A percentile compares a stretch with the other conserved stretches of the same genome.
phyloP scores from a whole-genome alignment of 2,888 invertebrate genomes.

The Epinotia ramella region DNA sequence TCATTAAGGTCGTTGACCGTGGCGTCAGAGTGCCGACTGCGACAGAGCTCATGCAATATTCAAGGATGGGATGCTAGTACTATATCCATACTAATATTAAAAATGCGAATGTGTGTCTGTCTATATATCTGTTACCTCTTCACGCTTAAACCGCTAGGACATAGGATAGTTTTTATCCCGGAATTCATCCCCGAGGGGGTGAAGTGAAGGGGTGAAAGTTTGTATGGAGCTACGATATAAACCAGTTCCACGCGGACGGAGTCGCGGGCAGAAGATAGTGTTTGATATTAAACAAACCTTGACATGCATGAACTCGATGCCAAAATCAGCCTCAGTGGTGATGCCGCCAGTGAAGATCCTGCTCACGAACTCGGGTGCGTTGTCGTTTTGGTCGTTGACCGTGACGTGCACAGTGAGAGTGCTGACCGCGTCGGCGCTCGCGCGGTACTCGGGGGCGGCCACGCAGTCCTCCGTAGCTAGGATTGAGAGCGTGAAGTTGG shows the following conservation, averaged over 20 bases:
- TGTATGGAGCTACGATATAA: too few species aligned
- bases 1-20: conserved; percentile 95
- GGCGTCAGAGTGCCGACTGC: conserved; percentile 90
- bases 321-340: conserved; percentile 96
- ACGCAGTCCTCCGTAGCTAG: conserved; percentile 92
- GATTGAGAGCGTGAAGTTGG: conserved; percentile 87
- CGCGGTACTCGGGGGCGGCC: conserved; percentile 78
- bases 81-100: conserved; percentile 39
- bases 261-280: not conserved
- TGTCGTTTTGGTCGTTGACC: conserved; percentile 96
- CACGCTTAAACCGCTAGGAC: too few species aligned
- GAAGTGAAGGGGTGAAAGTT: too few species aligned
- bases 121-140: too few species aligned
- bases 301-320: conserved; percentile 93
- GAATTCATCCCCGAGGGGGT: too few species aligned
- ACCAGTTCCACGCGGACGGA: too few species aligned
- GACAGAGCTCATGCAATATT: conserved; percentile 78
- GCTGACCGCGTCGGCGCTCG: conserved; percentile 87
- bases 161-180: too few species aligned
- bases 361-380: conserved; percentile 92
- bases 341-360: conserved; percentile 97
- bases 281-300: conserved; percentile 80
- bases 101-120: too few species aligned
- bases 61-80: conserved; percentile 31
- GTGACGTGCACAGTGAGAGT: conserved; percentile 88